phyloP scores from a whole-genome alignment of 2,113 vertebrate genomes.

The Sardina pilchardus region DNA sequence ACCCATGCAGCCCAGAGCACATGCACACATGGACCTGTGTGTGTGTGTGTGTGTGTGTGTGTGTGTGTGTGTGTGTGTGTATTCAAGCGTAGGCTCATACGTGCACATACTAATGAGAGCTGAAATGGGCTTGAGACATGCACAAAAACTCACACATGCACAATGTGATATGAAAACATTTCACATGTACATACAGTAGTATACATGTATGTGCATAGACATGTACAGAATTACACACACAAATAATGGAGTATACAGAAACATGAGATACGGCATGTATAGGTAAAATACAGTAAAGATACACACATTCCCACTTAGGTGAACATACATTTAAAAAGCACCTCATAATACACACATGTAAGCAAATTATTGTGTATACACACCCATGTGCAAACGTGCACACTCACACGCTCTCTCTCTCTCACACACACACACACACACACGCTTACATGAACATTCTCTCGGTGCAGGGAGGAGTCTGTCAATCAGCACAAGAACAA shows the following conservation, averaged over 20 bases:
- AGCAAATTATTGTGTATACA: neutral
- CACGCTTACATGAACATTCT: neutral
- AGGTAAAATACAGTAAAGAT: neutral
- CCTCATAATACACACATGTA: neutral
- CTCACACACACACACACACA: neutral
- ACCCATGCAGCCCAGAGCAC: neutral
- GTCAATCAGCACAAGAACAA: constrained; percentile 65
- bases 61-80: neutral
- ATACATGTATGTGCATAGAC: neutral
- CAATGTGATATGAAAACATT: neutral
- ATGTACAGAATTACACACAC: neutral
- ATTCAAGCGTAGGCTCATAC: neutral
- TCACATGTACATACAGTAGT: too few species aligned
- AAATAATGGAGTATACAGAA: neutral
- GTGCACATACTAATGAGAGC: neutral
- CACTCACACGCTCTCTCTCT: neutral
- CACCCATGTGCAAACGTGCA: neutral
- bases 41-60: neutral
- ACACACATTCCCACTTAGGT: neutral
- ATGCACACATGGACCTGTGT: neutral
- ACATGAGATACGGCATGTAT: neutral
- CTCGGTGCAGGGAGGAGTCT: constrained; percentile 57
- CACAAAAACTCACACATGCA: neutral
- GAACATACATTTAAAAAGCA: neutral
- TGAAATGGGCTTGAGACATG: neutral